Evolutionary conservation across 2,797 vertebrate species (phyloP), one percentile per base, ranked within the genome.

Genomic region (Falco naumanni): DNA sequence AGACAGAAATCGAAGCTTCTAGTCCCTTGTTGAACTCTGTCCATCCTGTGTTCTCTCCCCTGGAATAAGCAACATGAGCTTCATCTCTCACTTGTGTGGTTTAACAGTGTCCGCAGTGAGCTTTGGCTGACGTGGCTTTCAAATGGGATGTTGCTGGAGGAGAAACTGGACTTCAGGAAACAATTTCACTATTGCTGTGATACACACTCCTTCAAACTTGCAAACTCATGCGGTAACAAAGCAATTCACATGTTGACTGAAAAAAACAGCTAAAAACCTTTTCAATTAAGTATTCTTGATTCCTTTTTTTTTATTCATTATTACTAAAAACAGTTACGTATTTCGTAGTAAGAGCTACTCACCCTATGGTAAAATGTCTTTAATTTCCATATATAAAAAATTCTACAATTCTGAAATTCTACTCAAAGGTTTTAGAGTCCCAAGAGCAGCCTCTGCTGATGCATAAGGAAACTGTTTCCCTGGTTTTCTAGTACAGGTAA

Each of bases 391-490:
- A 28, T 20, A 41, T 20, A 41, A 10, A 54, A 87, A 68, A 13
- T 77, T 9, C 4, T 45, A 57, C 65, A 78, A 90, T 34, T 20
- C 17, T 66, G 21, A 74, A 82, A 29, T 68, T 78, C 57, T 68
- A 1, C 41, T 75, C 26, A 7, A 85, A 77, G 37, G 7, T 68
- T 89, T 56, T 11, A 6, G 56, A 96, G 57, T 79, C 68, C 57
- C 51, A 79, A 92, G 84, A 96, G 81, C 90, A 94, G 75, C 92
- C 87, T 96, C 90, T 96, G 72, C 94, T 85, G 87, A 64, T 90
- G 71, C 63, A 22, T 13, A 16, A 64, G 37, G 68, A 93, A 93
- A 91, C 47, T 39, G 90, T 92, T 87, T 65, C 89, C 83, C 29
- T 24, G 0, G 34, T 89, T 85, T 87, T 61, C n/a, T 54, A 26